phyloP scores from a whole-genome alignment of 1,140 invertebrate genomes.

The Berghia stephanieae region DNA sequence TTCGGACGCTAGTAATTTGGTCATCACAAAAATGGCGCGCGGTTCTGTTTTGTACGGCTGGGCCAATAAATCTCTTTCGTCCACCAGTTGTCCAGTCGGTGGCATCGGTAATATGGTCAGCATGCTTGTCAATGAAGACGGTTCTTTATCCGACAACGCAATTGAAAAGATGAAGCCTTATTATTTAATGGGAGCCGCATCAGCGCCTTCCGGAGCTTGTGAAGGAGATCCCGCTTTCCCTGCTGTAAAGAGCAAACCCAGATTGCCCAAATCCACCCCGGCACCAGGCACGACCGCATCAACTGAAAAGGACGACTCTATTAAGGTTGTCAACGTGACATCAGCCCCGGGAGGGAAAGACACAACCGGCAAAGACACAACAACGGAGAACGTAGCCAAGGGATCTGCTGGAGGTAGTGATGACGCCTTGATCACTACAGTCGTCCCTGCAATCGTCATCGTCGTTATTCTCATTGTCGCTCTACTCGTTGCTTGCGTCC shows the following conservation, averaged over 20 bases:
- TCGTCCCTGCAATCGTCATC: slow-evolving; percentile 89
- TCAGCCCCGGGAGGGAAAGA: neutral
- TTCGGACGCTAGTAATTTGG: slow-evolving; percentile 76
- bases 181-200: slow-evolving; percentile 73
- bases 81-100: slow-evolving; percentile 77
- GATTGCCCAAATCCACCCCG: neutral
- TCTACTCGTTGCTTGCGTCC: slow-evolving; percentile 84
- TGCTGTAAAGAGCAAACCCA: neutral
- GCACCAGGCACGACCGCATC: slow-evolving; percentile 13
- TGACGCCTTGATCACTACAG: slow-evolving; percentile 87
- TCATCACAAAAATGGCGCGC: slow-evolving; percentile 73
- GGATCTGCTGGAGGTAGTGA: slow-evolving; percentile 43
- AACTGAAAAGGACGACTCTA: neutral
- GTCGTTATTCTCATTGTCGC: slow-evolving; percentile 87
- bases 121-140: slow-evolving; percentile 70
- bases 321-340: slow-evolving; percentile 3
- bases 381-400: slow-evolving; percentile 33
- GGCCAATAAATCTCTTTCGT: slow-evolving; percentile 81
- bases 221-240: slow-evolving; percentile 66
- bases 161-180: slow-evolving; percentile 79
- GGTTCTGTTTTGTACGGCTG: slow-evolving; percentile 75
- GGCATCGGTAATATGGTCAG: slow-evolving; percentile 78
- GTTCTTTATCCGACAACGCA: slow-evolving; percentile 71
- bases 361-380: slow-evolving; percentile 25
- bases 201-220: slow-evolving; percentile 79